Evolutionary conservation across 1,140 invertebrate species (phyloP), one percentile per base, ranked within the genome.

Genomic region (Macrobrachium rosenbergii): DNA sequence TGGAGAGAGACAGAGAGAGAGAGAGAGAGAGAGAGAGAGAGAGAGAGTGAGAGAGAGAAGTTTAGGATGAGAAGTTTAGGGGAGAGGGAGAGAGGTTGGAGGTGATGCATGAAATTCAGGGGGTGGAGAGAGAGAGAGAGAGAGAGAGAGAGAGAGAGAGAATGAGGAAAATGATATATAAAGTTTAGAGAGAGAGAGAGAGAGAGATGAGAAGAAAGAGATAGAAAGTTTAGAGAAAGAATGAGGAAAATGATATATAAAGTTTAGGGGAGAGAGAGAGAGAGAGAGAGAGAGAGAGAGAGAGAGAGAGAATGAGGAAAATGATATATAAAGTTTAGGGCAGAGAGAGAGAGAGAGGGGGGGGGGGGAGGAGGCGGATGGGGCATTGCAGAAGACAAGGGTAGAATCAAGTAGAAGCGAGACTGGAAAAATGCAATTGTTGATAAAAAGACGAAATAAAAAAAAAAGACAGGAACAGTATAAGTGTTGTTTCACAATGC

Each of bases 341-440:
- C 21, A 75, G 73, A 75, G 73, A 75, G 73, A 75, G 73, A 75
- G 73, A 75, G 73, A 75, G 73, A 43, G 73, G 58, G 23, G n/a
- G 73, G 58, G 73, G 58, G 73, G n/a, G 73, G 28, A 3, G 28
- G 28, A 3, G 28, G 28, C 2, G 28, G 28, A 37, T 37, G 28
- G 28, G 28, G 2, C 21, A 52, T 75, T 75, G 73, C 73, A 75
- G 28, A 37, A 37, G 28, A 37, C 28, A 37, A 37, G 28, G 28
- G 28, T 37, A 37, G 28, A 37, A 37, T 3, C 28, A 37, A 37
- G 28, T 37, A 37, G 28, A 37, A 1, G 28, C 3, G 28, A 37
- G 28, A 3, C 28, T 37, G 28, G 3, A 37, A 37, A 37, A 37
- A 37, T 3, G 28, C 28, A 37, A 2, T 37, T 77, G 75, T 21